Base-by-base conservation (phyloP, 2,888 invertebrate species). In the Hirtodrosophila confusa region DNA sequence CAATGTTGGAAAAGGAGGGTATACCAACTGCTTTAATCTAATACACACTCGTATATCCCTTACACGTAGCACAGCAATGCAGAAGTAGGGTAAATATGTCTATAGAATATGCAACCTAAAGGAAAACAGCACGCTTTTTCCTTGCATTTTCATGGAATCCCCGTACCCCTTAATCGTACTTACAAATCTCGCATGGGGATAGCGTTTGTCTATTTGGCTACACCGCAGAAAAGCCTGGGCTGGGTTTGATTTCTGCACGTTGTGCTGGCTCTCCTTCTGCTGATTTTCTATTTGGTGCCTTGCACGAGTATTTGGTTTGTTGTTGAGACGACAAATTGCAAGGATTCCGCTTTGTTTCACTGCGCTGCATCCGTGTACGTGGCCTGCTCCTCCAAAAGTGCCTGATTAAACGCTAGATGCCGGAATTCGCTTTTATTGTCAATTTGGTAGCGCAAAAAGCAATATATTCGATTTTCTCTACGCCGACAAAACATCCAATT, bases 291-390 rank as follows among this genome's bases (percentile, higher is more conserved):
- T 80, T 77, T 69, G n/a, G 40, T 45, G 35, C 44, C 39, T 53
- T 43, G 45, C 43, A 40, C 58, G 69, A 69, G 57, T 58, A 66
- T 66, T 74, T 61, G 43, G 44, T 53, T 61, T 78, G 74, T 79
- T 86, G 75, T 86, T 77, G 77, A 75, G 79, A 68, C 69, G 82
- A 75, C 84, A 84, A 84, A 86, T 80, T 82, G 85, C 75, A 73
- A 58, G 75, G 65, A 72, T 65, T 78, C 62, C 57, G 62, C 53
- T 70, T 75, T 78, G 65, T 69, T 68, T 68, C 70, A 64, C 50
- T 56, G 63, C 62, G 41, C 69, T 68, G 66, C 66, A 69, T 68
- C 64, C 54, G 55, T 31, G 62, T 63, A 80, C 85, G 82, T 82
- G 85, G 51, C 51, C 44, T 48, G 31, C 37, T 12, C 44, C 12